Evolutionary conservation across 1,140 invertebrate genomes (phyloP), one percentile per base, ranked within the genome.

Genomic region (Lordiphosa mommai): DNA sequence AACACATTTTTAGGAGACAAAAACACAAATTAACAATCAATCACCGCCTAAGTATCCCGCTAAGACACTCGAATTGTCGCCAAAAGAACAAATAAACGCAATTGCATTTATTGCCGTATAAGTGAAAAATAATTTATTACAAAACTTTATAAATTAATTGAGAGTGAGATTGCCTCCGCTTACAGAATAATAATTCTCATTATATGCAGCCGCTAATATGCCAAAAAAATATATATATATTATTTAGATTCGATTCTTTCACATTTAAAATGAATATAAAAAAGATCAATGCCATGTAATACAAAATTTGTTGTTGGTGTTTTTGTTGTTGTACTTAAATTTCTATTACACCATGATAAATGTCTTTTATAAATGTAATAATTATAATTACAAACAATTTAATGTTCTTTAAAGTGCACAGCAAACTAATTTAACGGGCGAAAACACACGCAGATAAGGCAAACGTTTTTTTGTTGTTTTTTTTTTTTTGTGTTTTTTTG

Each of bases 101-200:
- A 23, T 5, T 23, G 20, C 20, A 41, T 43, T 43, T 20, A 43
- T 29, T 29, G 40, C 40, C 23, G 5, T 57, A 53, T 69, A 66
- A 37, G 56, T 79, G 64, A 72, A 61, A 41, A 77, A 79, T 65
- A 69, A 65, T 77, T 61, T 77, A 72, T 77, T 79, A 79, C 52
- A 77, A 79, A 77, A 64, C 58, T 65, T 69, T 77, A 72, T 13
- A 72, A 60, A 63, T 63, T 74, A 68, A 60, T 63, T 55, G 46
- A 64, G 56, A 68, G 55, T 72, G 68, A 77, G 72, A 77, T 74
- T 73, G 23, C 47, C 23, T 57, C 23, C 59, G 46, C 59, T 77
- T 72, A 51, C 40, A 72, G 59, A 69, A 57, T 72, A 48, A 63
- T 53, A 50, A 71, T 60, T 77, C 51, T 68, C 68, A 69, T 52